A percentile compares a stretch with the other conserved stretches of the same genome.
These are phyloP conservation scores for Agrochola lychnidis DNA, from an alignment of 2,888 invertebrate genomes.

Conservation along the genomic window DNA sequence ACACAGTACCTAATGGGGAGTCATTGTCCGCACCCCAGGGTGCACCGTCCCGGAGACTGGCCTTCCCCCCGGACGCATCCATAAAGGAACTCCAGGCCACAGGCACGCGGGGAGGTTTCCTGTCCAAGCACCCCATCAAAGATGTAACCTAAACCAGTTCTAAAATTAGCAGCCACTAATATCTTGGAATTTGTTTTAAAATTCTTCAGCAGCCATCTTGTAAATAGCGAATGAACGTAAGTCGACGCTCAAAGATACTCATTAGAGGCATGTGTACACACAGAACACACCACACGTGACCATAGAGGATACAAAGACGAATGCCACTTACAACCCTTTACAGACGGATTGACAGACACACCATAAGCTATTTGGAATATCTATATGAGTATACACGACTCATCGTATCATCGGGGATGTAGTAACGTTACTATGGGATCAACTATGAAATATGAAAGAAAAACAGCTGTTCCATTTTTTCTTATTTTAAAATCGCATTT, in stretches of 20 bases:
- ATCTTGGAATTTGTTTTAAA: not conserved
- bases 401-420: not conserved
- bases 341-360: constrained; percentile 1
- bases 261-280: constrained; percentile 6
- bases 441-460: not conserved
- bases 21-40: too few relatives aligned
- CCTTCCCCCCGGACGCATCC: too few relatives aligned
- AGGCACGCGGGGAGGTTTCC: too few relatives aligned
- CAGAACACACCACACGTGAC: not conserved
- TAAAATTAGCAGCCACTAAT: not conserved
- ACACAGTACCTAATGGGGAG: too few relatives aligned
- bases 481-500: not conserved
- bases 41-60: too few relatives aligned
- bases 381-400: not conserved
- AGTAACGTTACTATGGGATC: not conserved
- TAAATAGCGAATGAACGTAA: constrained; percentile 8
- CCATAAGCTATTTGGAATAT: not conserved
- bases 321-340: constrained; percentile 1
- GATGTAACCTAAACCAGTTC: not conserved
- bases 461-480: not conserved
- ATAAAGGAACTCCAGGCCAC: too few relatives aligned
- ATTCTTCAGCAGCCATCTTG: not conserved
- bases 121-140: not conserved
- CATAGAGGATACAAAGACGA: constrained; percentile 15
- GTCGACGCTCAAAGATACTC: constrained; percentile 14